phyloP scores from a whole-genome alignment of 2,888 invertebrate species.

The Andrena hattorfiana region DNA sequence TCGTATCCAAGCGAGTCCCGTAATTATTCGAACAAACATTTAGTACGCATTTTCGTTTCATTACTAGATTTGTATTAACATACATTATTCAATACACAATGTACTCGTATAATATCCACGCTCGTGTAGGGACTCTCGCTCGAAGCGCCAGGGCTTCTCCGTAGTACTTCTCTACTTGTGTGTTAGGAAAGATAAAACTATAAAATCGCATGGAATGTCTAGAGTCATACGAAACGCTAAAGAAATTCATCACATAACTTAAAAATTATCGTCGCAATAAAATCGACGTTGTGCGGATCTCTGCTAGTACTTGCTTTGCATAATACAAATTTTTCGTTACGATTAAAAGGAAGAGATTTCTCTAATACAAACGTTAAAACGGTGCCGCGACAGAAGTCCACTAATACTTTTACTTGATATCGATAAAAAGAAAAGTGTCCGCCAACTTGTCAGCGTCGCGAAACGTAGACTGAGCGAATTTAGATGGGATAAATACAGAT shows the following conservation, averaged over 20 bases:
- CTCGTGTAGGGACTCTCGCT: conserved; percentile 34
- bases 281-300: conserved; percentile 50
- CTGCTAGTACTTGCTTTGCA: conserved; percentile 22
- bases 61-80: conserved; percentile 63
- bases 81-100: conserved; percentile 62
- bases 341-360: conserved; percentile 20
- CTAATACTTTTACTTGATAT: conserved; percentile 34
- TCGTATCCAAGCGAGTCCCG: conserved; percentile 66
- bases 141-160: conserved; percentile 32
- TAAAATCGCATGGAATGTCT: conserved; percentile 65
- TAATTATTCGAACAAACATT: conserved; percentile 47
- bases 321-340: conserved; percentile 26
- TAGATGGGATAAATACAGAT: conserved; percentile 63
- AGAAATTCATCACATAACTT: conserved; percentile 58
- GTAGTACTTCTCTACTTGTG: conserved; percentile 32
- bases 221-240: conserved; percentile 55
- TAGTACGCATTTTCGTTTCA: conserved; percentile 62
- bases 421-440: conserved; percentile 27
- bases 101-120: conserved; percentile 52
- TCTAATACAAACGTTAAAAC: conserved; percentile 29
- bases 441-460: neutral
- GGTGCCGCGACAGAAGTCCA: conserved; percentile 36
- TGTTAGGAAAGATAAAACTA: conserved; percentile 50
- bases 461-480: conserved; percentile 57
- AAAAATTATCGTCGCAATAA: conserved; percentile 45